Percentiles rank a stretch among this genome's conserved stretches.
Evolutionary conservation across 1,140 invertebrate species (phyloP).

Genomic region (Saccostrea echinata): DNA sequence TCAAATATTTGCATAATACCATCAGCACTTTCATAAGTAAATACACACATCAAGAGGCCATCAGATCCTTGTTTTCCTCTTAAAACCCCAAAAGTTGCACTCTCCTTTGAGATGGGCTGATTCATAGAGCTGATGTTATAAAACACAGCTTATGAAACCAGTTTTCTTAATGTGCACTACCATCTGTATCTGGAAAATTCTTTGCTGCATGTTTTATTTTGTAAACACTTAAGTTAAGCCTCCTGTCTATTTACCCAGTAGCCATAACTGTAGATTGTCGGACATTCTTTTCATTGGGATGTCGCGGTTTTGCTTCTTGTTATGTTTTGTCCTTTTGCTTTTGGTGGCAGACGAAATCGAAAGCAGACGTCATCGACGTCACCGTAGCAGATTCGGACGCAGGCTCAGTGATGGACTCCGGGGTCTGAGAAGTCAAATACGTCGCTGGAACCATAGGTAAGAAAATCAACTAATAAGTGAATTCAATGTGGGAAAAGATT

Average conservation of each 20-base stretch:
- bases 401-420: neutral
- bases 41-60: neutral
- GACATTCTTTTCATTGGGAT: neutral
- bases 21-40: no score
- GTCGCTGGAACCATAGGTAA: neutral
- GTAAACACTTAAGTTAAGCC: slow-evolving; percentile 5
- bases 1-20: neutral
- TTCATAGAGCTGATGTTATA: neutral
- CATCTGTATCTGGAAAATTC: neutral
- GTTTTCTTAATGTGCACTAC: neutral
- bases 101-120: neutral
- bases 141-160: neutral
- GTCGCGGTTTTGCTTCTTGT: neutral
- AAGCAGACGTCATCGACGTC: slow-evolving; percentile 21
- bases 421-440: neutral
- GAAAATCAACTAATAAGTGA: neutral
- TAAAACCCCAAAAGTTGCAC: neutral
- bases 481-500: neutral
- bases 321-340: slow-evolving; percentile 1
- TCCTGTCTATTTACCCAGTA: neutral
- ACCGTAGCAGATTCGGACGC: neutral
- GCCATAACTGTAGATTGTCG: neutral
- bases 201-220: neutral
- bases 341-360: slow-evolving; percentile 10
- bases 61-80: neutral